Base-by-base conservation (phyloP, 1,140 invertebrate genomes). In the Nixonia krombeini region DNA sequence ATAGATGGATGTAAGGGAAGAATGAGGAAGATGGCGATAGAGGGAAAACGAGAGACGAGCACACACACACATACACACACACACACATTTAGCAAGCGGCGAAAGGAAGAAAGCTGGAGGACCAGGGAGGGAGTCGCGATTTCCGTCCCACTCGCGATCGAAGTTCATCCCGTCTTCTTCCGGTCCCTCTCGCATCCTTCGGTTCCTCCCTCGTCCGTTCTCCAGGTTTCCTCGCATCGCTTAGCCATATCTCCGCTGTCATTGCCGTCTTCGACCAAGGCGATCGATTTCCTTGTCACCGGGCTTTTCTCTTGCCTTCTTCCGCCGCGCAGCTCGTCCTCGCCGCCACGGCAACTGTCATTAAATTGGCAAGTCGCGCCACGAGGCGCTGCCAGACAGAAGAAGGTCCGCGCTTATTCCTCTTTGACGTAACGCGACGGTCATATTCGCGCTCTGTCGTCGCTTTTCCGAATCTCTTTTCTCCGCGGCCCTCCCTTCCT, bases 121-220 rank as follows among this genome's bases (percentile, higher is more conserved):
- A 2, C 9, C 31, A 9, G 31, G 18, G 47, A 52, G 47, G 23
- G 38, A 50, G 46, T 15, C 49, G 33, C 26, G 23, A 12, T 40
- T 40, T 58, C 49, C 42, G 28, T 55, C 25, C 41, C 45, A 58
- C 67, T 68, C 62, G 69, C 69, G 76, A 79, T 78, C 77, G 73
- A 79, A 81, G 70, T 66, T 73, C 56, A n/a, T n/a, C n/a, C n/a
- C n/a, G n/a, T n/a, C n/a, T n/a, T n/a, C n/a, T n/a, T n/a, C n/a
- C n/a, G n/a, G n/a, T 70, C 70, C 74, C 76, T 72, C 58, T 3
- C 56, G 47, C 70, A 68, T 62, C 70, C 45, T 50, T 23, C 47
- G 47, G 23, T 18, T 47, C 16, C 6, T 28, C 17, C 23, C 15
- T 9, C 4, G 15, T 5, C 41, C 38, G 1, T 35, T 15, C 9